phyloP scores from a whole-genome alignment of 2,888 invertebrate genomes.

The Crocallis elinguaria region DNA sequence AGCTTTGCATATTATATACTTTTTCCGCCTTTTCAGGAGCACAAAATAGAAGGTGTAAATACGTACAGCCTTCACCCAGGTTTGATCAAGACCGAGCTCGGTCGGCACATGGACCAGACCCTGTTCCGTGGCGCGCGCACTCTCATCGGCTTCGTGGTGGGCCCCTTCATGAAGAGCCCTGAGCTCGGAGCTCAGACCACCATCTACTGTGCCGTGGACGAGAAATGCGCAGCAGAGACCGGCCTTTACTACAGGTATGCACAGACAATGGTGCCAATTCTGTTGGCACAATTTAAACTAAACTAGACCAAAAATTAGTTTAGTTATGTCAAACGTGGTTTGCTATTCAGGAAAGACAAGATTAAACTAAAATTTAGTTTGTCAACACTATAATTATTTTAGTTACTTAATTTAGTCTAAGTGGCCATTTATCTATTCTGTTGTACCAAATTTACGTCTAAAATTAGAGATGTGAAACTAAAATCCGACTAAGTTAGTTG shows the following conservation, averaged over 20 bases:
- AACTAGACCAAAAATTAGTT: too few species aligned
- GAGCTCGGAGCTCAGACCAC: slow-evolving; percentile 90
- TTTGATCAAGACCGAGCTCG: slow-evolving; percentile 89
- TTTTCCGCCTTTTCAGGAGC: slow-evolving; percentile 49
- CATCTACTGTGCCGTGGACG: slow-evolving; percentile 89
- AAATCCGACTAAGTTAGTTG: too few species aligned
- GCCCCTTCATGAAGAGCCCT: slow-evolving; percentile 83
- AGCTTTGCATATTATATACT: not conserved
- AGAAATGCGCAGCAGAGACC: slow-evolving; percentile 85
- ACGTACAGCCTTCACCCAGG: slow-evolving; percentile 91
- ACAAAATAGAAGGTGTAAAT: slow-evolving; percentile 83
- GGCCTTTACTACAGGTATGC: slow-evolving; percentile 85
- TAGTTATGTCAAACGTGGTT: too few species aligned
- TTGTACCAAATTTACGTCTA: too few species aligned
- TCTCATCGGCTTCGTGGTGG: slow-evolving; percentile 59
- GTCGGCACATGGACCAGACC: slow-evolving; percentile 85
- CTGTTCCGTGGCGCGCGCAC: slow-evolving; percentile 76
- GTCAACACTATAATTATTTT: too few species aligned
- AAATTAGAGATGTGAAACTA: too few species aligned
- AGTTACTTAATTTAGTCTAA: too few species aligned
- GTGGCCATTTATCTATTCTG: too few species aligned
- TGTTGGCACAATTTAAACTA: too few species aligned
- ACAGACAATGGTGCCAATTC: too few species aligned
- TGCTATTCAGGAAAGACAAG: too few species aligned
- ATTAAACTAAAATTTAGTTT: too few species aligned